These are phyloP conservation scores for Hypomecis punctinalis DNA, from an alignment of 2,888 invertebrate species.

Conservation along the genomic window DNA sequence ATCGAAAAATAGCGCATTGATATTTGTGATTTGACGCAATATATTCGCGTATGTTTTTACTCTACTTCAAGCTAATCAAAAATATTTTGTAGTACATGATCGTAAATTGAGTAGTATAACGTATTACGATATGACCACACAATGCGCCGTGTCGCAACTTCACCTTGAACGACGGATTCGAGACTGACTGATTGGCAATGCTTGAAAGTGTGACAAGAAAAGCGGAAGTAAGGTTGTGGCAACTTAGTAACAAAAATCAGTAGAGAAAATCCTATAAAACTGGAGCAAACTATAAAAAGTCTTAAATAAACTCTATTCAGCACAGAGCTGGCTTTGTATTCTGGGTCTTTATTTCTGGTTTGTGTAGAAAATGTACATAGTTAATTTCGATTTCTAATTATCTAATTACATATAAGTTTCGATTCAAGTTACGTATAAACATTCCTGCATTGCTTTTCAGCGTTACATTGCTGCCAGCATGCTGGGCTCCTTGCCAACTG, in stretches of 20 bases:
- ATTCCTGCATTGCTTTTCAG: too few relatives aligned
- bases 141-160: conserved; percentile 37
- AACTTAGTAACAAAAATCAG: conserved; percentile 2
- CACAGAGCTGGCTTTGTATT: too few relatives aligned
- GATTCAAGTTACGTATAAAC: too few relatives aligned
- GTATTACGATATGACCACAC: conserved; percentile 36
- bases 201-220: conserved; percentile 15
- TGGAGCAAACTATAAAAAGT: background rate
- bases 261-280: background rate
- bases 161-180: conserved; percentile 37
- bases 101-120: conserved; percentile 41
- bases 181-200: conserved; percentile 22
- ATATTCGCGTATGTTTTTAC: conserved; percentile 19
- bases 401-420: too few relatives aligned
- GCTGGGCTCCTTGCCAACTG: too few relatives aligned
- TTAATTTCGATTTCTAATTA: too few relatives aligned
- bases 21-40: too few relatives aligned
- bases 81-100: conserved; percentile 33
- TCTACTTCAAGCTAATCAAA: conserved; percentile 34
- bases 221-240: conserved; percentile 23
- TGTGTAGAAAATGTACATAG: too few relatives aligned
- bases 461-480: too few relatives aligned
- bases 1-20: too few relatives aligned
- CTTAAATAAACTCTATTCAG: background rate
- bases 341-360: too few relatives aligned